Conservation (phyloP, 2,113 vertebrate genomes). For the Dunckerocampus dactyliophorus region DNA sequence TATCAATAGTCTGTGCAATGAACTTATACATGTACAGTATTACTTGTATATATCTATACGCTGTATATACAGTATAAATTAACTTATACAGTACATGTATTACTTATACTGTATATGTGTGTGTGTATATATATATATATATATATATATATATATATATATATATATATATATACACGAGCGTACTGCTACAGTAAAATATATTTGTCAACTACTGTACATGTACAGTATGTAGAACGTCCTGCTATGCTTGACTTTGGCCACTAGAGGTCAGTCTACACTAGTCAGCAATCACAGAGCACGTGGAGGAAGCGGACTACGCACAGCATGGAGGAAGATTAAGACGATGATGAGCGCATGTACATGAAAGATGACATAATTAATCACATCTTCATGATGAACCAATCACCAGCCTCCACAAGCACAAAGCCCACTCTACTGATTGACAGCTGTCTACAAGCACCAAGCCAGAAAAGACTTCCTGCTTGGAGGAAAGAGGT, state of each 20-base stretch:
- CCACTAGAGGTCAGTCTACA: slow-evolving; percentile 66
- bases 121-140: no score
- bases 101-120: no score
- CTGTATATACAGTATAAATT: no score
- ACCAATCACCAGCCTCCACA: slow-evolving; percentile 22
- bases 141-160: no score
- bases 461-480: not conserved
- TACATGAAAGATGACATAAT: not conserved
- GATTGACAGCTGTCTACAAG: slow-evolving; percentile 14
- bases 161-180: no score
- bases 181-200: no score
- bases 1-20: no score
- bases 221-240: slow-evolving; percentile 10
- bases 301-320: not conserved
- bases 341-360: not conserved
- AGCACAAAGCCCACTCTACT: slow-evolving; percentile 7
- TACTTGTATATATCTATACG: no score
- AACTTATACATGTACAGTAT: no score
- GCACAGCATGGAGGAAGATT: not conserved
- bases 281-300: slow-evolving; percentile 37
- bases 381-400: slow-evolving; percentile 1
- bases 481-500: not conserved
- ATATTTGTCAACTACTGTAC: no score
- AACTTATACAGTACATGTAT: no score
- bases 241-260: slow-evolving; percentile 65